phyloP scores from a whole-genome alignment of 2,797 vertebrate species.

The Sebastes hubbsi region DNA sequence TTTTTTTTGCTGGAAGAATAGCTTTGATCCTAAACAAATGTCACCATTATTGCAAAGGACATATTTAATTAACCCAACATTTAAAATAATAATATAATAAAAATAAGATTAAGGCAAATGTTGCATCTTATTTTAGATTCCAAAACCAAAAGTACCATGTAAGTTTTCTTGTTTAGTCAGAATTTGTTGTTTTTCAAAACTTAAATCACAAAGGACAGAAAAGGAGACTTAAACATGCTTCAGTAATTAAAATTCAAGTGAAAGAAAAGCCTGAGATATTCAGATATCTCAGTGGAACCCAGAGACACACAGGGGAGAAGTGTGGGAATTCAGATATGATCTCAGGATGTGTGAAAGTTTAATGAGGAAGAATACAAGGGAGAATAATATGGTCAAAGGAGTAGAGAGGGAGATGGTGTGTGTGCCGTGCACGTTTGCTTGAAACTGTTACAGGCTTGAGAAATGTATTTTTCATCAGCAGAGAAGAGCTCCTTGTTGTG shows the following conservation, averaged over 20 bases:
- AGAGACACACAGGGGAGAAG: neutral
- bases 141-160: neutral
- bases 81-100: neutral
- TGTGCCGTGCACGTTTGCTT: neutral
- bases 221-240: neutral
- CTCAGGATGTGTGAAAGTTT: constrained; percentile 36
- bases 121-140: neutral
- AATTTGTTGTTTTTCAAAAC: neutral
- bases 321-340: constrained; percentile 18
- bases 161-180: neutral
- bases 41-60: neutral
- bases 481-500: neutral
- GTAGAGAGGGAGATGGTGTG: neutral
- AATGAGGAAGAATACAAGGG: constrained; percentile 15
- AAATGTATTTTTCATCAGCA: neutral
- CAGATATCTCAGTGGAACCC: neutral
- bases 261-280: neutral
- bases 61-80: neutral
- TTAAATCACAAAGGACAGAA: neutral
- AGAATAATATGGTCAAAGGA: neutral
- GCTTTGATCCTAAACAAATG: neutral
- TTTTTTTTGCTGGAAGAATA: constrained; percentile 21
- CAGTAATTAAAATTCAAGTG: neutral
- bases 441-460: neutral
- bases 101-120: neutral